Conservation (phyloP, 2,113 vertebrate genomes). For the Glareola pratincola region DNA sequence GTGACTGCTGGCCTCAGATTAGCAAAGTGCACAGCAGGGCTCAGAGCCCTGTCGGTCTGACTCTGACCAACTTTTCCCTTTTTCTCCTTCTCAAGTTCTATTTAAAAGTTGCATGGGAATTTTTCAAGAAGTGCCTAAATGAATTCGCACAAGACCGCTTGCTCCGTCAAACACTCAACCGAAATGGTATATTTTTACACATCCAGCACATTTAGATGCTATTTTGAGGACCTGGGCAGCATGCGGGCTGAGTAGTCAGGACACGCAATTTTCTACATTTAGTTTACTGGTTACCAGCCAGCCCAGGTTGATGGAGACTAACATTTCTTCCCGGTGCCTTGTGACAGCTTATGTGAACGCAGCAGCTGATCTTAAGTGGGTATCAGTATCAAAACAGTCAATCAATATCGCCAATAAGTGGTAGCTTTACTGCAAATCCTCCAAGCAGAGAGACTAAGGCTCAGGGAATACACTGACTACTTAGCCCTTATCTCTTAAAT, state of each 20-base stretch:
- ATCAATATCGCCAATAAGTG: not conserved
- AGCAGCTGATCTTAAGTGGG: not conserved
- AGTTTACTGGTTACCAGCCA: not conserved
- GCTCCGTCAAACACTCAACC: not conserved
- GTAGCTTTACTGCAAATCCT: not conserved
- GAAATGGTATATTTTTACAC: not conserved
- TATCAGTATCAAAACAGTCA: conserved; percentile 4
- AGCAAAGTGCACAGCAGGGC: rapidly evolving
- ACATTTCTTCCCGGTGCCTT: not conserved
- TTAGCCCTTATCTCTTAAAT: not conserved
- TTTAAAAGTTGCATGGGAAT: not conserved
- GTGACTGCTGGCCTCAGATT: not conserved
- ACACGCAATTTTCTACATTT: not conserved
- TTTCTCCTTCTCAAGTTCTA: not conserved
- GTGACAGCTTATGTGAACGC: not conserved
- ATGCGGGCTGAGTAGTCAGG: not conserved
- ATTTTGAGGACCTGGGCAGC: not conserved
- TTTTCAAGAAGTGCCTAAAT: not conserved
- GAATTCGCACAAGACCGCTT: not conserved
- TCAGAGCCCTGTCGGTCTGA: not conserved
- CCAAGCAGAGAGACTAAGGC: not conserved
- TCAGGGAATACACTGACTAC: not conserved
- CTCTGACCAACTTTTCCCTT: not conserved
- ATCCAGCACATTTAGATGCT: not conserved
- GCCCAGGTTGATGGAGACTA: not conserved